A percentile compares a stretch with the other conserved stretches of the same genome.
Conservation (phyloP, 30 jellyfish, hydroid and myxozoan genomes). For the Cassiopea andromeda region DNA sequence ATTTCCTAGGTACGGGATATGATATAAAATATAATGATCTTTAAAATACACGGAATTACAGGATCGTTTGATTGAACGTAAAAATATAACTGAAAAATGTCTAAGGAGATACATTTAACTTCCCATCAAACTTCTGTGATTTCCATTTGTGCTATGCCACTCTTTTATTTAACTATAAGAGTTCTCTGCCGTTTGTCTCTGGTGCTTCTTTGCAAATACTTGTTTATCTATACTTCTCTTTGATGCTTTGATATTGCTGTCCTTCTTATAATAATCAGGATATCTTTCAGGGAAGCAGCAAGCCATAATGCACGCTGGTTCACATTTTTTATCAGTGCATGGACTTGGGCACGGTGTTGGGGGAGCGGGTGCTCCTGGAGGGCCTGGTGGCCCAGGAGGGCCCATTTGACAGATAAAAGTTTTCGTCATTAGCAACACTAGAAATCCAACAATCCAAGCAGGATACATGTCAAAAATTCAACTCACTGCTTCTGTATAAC, state of each 20-base stretch:
- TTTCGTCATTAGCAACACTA: neutral
- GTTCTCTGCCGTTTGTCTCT: neutral
- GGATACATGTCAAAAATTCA: neutral
- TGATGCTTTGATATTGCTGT: neutral
- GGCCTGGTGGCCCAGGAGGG: conserved; percentile 79
- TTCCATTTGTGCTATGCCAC: too few relatives aligned
- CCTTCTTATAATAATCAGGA: conserved; percentile 35
- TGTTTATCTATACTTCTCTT: neutral
- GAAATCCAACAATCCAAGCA: neutral
- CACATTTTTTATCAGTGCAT: conserved; percentile 54
- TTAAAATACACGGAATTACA: too few relatives aligned
- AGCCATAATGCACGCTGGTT: conserved; percentile 63
- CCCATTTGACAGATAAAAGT: conserved; percentile 22
- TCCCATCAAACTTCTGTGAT: too few relatives aligned
- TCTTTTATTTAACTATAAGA: too few relatives aligned
- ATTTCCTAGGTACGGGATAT: too few relatives aligned
- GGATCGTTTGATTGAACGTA: too few relatives aligned
- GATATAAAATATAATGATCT: too few relatives aligned
- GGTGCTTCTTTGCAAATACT: neutral
- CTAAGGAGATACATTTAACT: too few relatives aligned
- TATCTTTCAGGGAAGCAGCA: conserved; percentile 61
- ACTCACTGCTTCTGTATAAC: too few relatives aligned
- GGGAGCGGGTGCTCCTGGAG: conserved; percentile 75
- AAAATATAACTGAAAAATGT: too few relatives aligned
- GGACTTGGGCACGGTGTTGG: conserved; percentile 74